Conservation (phyloP, 2,888 invertebrate genomes). For the Leucophenga maculata region DNA sequence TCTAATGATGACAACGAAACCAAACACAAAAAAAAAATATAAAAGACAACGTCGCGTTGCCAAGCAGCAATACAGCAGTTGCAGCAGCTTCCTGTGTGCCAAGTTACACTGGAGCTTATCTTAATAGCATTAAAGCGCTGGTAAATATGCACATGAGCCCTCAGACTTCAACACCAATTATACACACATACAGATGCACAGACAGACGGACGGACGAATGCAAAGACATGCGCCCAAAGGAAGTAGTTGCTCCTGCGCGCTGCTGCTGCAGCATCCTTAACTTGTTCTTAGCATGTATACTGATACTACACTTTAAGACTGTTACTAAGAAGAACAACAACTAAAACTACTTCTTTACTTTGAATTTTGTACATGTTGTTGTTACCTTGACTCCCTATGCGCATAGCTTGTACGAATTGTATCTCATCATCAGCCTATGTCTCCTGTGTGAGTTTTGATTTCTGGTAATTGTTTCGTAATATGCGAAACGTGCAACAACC, state of each 20-base stretch:
- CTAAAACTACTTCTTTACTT: background rate
- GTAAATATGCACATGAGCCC: conserved; percentile 53
- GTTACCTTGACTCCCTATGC: background rate
- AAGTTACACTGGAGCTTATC: conserved; percentile 9
- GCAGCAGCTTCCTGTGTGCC: background rate
- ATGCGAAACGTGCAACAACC: conserved; percentile 51
- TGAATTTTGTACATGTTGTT: too few relatives aligned
- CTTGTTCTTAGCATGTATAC: too few relatives aligned
- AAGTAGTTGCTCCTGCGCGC: too few relatives aligned
- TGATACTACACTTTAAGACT: too few relatives aligned
- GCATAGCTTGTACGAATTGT: too few relatives aligned
- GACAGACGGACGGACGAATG: conserved; percentile 37
- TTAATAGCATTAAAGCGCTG: conserved; percentile 34
- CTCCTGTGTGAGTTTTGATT: conserved; percentile 22
- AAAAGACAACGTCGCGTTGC: too few relatives aligned
- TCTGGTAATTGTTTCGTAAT: conserved; percentile 66
- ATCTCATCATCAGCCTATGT: conserved; percentile 2
- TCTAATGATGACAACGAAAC: conserved; percentile 57
- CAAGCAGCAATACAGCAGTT: background rate
- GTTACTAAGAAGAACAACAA: background rate
- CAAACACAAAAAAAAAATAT: too few relatives aligned
- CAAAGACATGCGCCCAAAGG: background rate
- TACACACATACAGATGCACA: conserved; percentile 43
- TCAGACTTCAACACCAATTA: conserved; percentile 51
- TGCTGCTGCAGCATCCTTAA: too few relatives aligned